Conservation (phyloP, 2,888 invertebrate species). For the Pachydiplax longipennis region DNA sequence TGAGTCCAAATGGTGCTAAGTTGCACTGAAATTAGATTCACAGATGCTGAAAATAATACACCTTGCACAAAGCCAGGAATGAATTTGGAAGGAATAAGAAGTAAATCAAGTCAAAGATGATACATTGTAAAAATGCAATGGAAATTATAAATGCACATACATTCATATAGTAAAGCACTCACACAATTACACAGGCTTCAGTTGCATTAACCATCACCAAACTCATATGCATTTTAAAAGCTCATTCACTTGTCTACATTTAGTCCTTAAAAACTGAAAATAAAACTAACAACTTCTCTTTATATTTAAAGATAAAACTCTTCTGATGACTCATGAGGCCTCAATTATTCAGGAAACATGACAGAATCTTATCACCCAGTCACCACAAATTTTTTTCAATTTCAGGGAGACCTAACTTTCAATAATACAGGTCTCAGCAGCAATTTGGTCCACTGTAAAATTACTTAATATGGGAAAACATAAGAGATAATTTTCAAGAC, state of each 20-base stretch:
- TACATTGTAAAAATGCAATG: constrained; percentile 14
- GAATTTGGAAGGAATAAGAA: not conserved
- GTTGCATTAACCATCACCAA: constrained; percentile 29
- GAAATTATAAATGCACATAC: constrained; percentile 38
- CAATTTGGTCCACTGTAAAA: constrained; percentile 12
- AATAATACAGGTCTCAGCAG: not conserved
- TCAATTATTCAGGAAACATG: not conserved
- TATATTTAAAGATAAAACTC: not conserved
- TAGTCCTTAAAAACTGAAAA: constrained; percentile 7
- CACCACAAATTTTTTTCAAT: not conserved
- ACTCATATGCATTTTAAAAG: constrained; percentile 22
- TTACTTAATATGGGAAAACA: not conserved
- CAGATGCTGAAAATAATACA: not conserved
- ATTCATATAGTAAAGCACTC: constrained; percentile 10
- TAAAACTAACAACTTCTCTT: constrained; percentile 11
- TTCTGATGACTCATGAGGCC: not conserved
- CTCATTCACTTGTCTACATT: constrained; percentile 18
- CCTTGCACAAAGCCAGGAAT: constrained; percentile 13
- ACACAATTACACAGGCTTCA: constrained; percentile 6
- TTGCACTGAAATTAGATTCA: constrained; percentile 28
- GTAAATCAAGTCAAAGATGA: not conserved
- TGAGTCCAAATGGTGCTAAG: constrained; percentile 2
- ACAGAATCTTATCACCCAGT: constrained; percentile 7
- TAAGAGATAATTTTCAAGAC: constrained; percentile 12
- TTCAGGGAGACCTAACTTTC: not conserved